phyloP scores from a whole-genome alignment of 30 jellyfish, hydroid and myxozoan species.

The Hydra vulgaris region DNA sequence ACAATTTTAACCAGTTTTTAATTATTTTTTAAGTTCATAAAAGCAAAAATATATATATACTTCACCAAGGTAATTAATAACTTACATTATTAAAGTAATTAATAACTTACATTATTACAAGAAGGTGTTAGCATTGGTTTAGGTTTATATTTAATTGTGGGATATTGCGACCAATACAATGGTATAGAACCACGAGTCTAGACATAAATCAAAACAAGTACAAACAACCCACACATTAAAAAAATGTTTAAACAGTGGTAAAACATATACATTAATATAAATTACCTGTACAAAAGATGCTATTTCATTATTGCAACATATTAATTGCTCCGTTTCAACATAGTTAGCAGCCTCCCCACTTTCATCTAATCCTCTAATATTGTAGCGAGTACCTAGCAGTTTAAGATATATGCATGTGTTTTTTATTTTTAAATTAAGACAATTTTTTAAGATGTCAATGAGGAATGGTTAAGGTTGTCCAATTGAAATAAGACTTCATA shows the following conservation, averaged over 20 bases:
- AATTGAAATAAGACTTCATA: too few species aligned
- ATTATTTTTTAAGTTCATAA: too few species aligned
- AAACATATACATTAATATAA: too few species aligned
- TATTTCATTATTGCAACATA: conserved; percentile 57
- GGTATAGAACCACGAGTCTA: conserved; percentile 99
- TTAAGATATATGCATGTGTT: not conserved
- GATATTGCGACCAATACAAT: conserved; percentile 86
- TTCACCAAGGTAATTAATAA: too few species aligned
- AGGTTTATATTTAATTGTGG: conserved; percentile 90
- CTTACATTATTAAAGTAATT: too few species aligned
- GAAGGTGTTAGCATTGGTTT: conserved; percentile 37
- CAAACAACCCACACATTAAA: not conserved
- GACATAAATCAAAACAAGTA: not conserved
- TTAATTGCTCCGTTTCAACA: conserved; percentile 90
- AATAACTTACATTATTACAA: conserved; percentile 60
- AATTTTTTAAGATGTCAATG: not conserved
- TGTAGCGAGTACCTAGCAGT: conserved; percentile 77
- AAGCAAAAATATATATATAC: too few species aligned
- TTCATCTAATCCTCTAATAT: conserved; percentile 83
- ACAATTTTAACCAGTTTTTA: too few species aligned
- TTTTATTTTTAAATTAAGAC: too few species aligned
- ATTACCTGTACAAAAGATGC: conserved; percentile 86
- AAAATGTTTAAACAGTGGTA: not conserved
- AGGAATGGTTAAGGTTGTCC: too few species aligned
- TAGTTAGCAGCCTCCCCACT: conserved; percentile 97